Base-by-base conservation (phyloP, 2,113 vertebrate genomes). In the Maccullochella peelii region DNA sequence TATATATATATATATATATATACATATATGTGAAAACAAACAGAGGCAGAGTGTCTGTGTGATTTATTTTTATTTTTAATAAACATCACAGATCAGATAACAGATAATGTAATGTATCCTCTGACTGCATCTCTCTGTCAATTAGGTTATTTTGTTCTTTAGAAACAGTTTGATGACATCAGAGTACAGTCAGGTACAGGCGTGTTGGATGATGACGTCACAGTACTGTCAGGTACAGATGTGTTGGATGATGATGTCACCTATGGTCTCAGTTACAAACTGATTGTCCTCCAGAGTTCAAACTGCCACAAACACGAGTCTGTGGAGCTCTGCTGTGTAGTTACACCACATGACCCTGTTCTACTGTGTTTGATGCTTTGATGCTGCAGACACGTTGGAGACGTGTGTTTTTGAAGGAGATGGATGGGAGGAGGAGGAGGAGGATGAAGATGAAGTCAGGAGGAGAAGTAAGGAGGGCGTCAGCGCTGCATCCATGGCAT, bases 401-500 rank as follows among this genome's bases (percentile, higher is more conserved):
- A 83, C 77, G 0, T 91, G 88, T 57, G 82, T 79, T 14, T 94
- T 89, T 58, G 91, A 94, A 54, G 86, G 25, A 77, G 84, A 79
- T 0, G 92, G 89, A 88, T 94, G 62, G 95, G 96, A 90, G 93
- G 95, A 54, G 36, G 76, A 71, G 21, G 78, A 68, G 16, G 55
- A 73, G 82, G 89, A 66, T 6, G 14, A 62, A 6, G 57, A 63
- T 20, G 14, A 88, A 0, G 84, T 5, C 54, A 61, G 83, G 91
- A 6, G 88, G 90, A 38, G 44, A 36, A 10, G 80, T 10, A 91
- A 93, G 11, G 95, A 92, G 2, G 91, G 93, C 18, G 75, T 93
- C 4, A 18, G 81, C 15, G 66, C 36, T 0, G 75, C 96, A 59
- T 95, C 96, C 20, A 92, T 96, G 12, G 96, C 97, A 21, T 97